phyloP scores from a whole-genome alignment of 2,113 vertebrate species.

The Psophia crepitans region DNA sequence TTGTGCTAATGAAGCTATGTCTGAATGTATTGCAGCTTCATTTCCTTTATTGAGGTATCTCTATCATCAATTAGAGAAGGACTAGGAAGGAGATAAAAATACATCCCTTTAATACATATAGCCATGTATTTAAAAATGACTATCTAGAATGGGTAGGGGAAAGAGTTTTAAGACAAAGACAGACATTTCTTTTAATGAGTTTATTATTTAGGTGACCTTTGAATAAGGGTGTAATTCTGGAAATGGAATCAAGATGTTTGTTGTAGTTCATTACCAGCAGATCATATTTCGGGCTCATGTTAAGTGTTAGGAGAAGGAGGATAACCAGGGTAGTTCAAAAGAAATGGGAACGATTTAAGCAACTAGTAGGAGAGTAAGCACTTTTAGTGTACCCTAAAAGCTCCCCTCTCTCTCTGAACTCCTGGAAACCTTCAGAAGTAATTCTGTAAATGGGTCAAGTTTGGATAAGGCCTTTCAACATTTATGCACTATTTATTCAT shows the following conservation, averaged over 20 bases:
- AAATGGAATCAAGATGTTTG: conserved; percentile 2
- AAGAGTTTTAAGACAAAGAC: neutral
- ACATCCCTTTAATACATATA: neutral
- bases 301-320: neutral
- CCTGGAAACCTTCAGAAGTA: neutral
- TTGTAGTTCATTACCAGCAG: neutral
- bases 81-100: neutral
- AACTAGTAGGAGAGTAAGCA: neutral
- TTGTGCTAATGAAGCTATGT: neutral
- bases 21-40: neutral
- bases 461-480: neutral
- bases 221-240: neutral
- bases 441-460: neutral
- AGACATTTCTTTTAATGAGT: neutral
- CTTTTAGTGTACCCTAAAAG: neutral
- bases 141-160: neutral
- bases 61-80: neutral
- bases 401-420: neutral
- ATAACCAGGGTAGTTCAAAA: neutral
- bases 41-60: neutral
- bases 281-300: neutral
- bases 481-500: neutral
- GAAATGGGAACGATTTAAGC: neutral
- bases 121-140: neutral
- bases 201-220: conserved; percentile 13